Percentiles rank a stretch among this genome's conserved stretches.
Conservation (phyloP, 2,888 invertebrate species). For the Margaritifera margaritifera region DNA sequence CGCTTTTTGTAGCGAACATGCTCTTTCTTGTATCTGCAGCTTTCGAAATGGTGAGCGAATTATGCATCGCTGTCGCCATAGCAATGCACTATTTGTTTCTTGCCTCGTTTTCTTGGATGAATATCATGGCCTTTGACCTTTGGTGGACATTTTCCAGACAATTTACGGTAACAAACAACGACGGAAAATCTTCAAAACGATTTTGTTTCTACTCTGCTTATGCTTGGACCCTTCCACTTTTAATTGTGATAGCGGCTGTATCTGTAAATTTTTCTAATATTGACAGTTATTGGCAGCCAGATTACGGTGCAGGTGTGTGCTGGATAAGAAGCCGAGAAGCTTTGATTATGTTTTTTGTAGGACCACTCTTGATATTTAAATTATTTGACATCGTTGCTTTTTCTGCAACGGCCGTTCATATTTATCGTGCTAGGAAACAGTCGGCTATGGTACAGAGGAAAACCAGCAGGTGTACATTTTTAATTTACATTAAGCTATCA, state of each 20-base stretch:
- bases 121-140: slow-evolving; percentile 77
- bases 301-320: slow-evolving; percentile 74
- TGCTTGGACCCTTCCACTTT: slow-evolving; percentile 71
- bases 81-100: slow-evolving; percentile 75
- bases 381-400: slow-evolving; percentile 75
- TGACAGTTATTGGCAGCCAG: slow-evolving; percentile 68
- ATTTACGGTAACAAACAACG: slow-evolving; percentile 31
- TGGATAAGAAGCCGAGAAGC: slow-evolving; percentile 77
- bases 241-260: slow-evolving; percentile 64
- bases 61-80: slow-evolving; percentile 68
- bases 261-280: slow-evolving; percentile 73
- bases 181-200: slow-evolving; percentile 34
- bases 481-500: too few species aligned
- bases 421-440: slow-evolving; percentile 54
- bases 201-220: slow-evolving; percentile 66
- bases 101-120: slow-evolving; percentile 77
- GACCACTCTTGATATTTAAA: slow-evolving; percentile 75
- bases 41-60: slow-evolving; percentile 5
- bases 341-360: slow-evolving; percentile 76
- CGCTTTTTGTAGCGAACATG: slow-evolving; percentile 75
- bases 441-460: slow-evolving; percentile 6
- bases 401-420: slow-evolving; percentile 76
- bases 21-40: slow-evolving; percentile 74
- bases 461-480: too few species aligned
- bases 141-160: slow-evolving; percentile 74